Evolutionary conservation across 1,140 invertebrate species (phyloP), one percentile per base, ranked within the genome.

Genomic region (Lerema accius): DNA sequence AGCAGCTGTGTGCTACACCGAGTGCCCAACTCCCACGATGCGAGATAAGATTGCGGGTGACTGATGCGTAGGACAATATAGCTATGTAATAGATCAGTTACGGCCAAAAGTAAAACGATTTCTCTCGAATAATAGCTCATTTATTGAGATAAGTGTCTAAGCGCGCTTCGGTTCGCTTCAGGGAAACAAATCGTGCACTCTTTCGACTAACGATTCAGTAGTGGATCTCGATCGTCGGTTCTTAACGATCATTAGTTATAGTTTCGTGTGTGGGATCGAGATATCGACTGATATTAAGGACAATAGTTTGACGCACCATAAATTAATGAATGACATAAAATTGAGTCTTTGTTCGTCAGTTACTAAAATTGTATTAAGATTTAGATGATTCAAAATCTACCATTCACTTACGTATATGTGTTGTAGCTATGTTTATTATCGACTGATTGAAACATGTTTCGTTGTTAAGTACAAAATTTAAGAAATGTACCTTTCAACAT

Each of bases 51-150:
- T 88, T 84, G 76, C 76, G 76, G 78, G 74, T 84, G 81, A 85
- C 83, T 87, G 86, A 90, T 90, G 84, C 82, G 67, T 85, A 85
- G 82, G 76, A 87, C 86, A 89, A 85, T 86, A 76, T 78, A 69
- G 42, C 43, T 37, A 11, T 59, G 82, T 81, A 79, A 86, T 82
- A 90, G 87, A 90, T 90, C 83, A 80, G 76, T 70, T 72, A 71
- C 76, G 73, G 61, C 74, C 71, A 77, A 76, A 76, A 85, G 80
- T 78, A 67, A 73, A 78, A 80, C 73, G 66, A 63, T 67, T 66
- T 63, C 65, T 58, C 53, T 53, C 64, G 71, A 79, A 86, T 87
- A 86, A 86, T 86, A 65, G 78, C 71, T 82, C 80, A 79, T 87
- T 85, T 85, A 79, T 82, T 77, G 72, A 82, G 81, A 89, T 86